These are phyloP conservation scores for Callopanchax toddi DNA, from an alignment of 2,113 vertebrate genomes.

Conservation along the genomic window DNA sequence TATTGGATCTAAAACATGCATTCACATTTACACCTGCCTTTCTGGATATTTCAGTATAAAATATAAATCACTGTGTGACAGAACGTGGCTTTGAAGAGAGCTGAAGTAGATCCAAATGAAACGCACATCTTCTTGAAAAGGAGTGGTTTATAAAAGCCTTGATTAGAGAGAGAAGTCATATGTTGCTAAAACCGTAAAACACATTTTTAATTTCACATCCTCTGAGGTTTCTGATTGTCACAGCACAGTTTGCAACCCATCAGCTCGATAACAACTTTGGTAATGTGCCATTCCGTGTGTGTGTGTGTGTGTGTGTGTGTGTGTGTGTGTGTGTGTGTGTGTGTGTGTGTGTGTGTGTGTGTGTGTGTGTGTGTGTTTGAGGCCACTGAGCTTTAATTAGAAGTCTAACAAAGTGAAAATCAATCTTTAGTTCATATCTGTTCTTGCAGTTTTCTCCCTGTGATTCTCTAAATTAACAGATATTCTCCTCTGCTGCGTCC, in stretches of 20 bases:
- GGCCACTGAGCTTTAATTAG: conserved; percentile 1
- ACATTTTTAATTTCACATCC: background rate
- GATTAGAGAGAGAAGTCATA: no score
- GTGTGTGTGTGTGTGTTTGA: background rate
- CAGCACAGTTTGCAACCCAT: background rate
- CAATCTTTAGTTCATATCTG: background rate
- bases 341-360: no score
- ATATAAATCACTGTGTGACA: no score
- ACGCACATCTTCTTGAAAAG: no score
- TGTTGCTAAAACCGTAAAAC: no score
- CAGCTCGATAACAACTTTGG: background rate
- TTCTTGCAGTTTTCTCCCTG: background rate
- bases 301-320: background rate
- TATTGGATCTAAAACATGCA: no score
- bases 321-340: background rate
- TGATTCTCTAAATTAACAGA: conserved; percentile 1
- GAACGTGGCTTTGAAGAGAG: no score
- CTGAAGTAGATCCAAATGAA: no score
- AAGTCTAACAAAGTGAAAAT: conserved; percentile 10
- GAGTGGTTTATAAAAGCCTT: no score
- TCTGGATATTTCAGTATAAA: no score
- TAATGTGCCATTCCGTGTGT: background rate
- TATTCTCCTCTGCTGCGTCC: background rate
- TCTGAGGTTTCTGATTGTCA: background rate
- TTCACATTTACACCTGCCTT: no score